Conservation (phyloP, 2,888 invertebrate species). For the Copidosoma aretas region DNA sequence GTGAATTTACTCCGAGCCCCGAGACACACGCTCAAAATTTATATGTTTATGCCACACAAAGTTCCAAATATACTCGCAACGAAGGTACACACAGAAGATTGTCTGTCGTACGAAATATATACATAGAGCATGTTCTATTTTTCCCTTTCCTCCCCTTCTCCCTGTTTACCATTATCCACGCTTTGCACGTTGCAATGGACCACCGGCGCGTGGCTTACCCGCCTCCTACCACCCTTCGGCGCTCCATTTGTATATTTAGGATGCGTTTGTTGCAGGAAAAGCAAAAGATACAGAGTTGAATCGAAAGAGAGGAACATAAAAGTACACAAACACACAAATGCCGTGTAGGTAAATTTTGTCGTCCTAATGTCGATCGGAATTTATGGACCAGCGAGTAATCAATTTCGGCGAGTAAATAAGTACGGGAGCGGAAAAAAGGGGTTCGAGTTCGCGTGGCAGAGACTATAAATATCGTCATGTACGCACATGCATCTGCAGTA, state of each 20-base stretch:
- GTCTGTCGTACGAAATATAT: too few species aligned
- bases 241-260: slow-evolving; percentile 38
- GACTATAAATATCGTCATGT: background rate
- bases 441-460: background rate
- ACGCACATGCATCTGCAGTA: too few species aligned
- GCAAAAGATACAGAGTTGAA: background rate
- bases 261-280: slow-evolving; percentile 2
- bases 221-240: too few species aligned
- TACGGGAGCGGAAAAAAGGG: background rate
- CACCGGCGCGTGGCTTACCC: slow-evolving; percentile 16
- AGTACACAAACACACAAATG: slow-evolving; percentile 2
- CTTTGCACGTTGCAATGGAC: slow-evolving; percentile 22
- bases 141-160: background rate
- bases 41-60: too few species aligned
- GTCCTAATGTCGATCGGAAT: slow-evolving; percentile 27
- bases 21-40: too few species aligned
- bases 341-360: slow-evolving; percentile 27
- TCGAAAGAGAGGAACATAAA: slow-evolving; percentile 5
- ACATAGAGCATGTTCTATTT: too few species aligned
- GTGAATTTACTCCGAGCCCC: too few species aligned
- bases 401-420: slow-evolving; percentile 23
- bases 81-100: too few species aligned
- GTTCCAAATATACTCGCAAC: too few species aligned
- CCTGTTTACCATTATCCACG: background rate
- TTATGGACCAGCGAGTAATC: slow-evolving; percentile 27